A percentile compares a stretch with the other conserved stretches of the same genome.
Evolutionary conservation across 2,888 invertebrate species (phyloP).

Genomic region (Byasa hedistus): DNA sequence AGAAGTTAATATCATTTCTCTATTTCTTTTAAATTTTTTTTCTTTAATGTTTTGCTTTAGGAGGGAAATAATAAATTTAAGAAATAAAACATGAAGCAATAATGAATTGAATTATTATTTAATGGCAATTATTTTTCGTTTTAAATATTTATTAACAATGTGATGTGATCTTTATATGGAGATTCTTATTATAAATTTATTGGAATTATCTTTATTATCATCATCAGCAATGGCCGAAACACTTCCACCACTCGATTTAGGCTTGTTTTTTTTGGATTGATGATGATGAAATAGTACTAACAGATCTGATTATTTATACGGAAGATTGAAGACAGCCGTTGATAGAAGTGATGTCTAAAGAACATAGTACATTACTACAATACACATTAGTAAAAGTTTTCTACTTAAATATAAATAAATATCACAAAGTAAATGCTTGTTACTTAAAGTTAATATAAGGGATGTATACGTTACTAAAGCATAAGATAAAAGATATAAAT

Average conservation of each 20-base stretch:
- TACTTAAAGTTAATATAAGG: conserved; percentile 4
- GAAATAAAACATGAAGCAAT: neutral
- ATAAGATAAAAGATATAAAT: neutral
- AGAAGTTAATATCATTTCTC: neutral
- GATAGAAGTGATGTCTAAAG: too few species aligned
- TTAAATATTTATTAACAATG: neutral
- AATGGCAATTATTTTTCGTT: neutral
- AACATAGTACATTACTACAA: too few species aligned
- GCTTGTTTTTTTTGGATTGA: too few species aligned
- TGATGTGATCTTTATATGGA: neutral
- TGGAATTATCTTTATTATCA: too few species aligned
- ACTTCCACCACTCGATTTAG: too few species aligned
- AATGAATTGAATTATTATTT: neutral
- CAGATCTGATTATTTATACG: too few species aligned
- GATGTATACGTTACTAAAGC: neutral
- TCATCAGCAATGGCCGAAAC: too few species aligned
- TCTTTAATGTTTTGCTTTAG: neutral
- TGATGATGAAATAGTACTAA: too few species aligned
- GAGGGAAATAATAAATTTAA: neutral
- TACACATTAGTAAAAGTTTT: neutral
- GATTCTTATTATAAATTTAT: neutral
- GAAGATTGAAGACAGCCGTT: too few species aligned
- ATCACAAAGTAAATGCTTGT: conserved; percentile 35
- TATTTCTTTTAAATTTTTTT: neutral
- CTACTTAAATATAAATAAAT: conserved; percentile 27